Conservation (phyloP, 2,888 invertebrate genomes). For the Eilema sororculum region DNA sequence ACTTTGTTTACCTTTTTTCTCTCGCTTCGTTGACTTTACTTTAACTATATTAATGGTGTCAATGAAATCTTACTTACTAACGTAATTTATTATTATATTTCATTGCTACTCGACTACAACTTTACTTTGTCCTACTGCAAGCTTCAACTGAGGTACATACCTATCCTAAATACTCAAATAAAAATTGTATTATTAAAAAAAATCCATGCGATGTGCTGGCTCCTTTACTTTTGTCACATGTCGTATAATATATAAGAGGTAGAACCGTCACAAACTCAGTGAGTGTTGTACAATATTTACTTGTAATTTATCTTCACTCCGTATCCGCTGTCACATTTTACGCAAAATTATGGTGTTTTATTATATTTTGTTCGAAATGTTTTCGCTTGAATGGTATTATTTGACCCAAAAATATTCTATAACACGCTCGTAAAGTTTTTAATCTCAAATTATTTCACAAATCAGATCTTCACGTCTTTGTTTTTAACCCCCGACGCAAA, state of each 20-base stretch:
- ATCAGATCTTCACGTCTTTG: background rate
- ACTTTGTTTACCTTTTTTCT: too few relatives aligned
- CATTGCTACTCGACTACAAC: background rate
- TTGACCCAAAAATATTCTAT: background rate
- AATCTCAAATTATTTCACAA: too few relatives aligned
- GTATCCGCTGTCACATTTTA: slow-evolving; percentile 22
- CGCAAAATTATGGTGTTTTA: slow-evolving; percentile 9
- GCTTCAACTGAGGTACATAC: background rate
- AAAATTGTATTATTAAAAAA: background rate
- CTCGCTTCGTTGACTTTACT: too few relatives aligned
- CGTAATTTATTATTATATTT: background rate
- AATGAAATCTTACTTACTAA: background rate
- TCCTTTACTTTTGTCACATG: slow-evolving; percentile 1
- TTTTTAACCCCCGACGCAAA: too few relatives aligned
- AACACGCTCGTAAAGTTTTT: background rate
- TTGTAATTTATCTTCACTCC: slow-evolving; percentile 39
- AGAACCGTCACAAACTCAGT: slow-evolving; percentile 15
- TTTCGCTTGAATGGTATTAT: background rate
- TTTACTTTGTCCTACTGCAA: background rate
- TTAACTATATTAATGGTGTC: background rate
- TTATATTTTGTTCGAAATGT: background rate
- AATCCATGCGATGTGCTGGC: background rate
- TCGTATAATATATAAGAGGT: background rate
- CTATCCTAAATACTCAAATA: background rate
- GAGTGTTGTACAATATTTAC: slow-evolving; percentile 39